Evolutionary conservation across 2,113 vertebrate species (phyloP), one percentile per base, ranked within the genome.

Genomic region (Miniopterus natalensis): DNA sequence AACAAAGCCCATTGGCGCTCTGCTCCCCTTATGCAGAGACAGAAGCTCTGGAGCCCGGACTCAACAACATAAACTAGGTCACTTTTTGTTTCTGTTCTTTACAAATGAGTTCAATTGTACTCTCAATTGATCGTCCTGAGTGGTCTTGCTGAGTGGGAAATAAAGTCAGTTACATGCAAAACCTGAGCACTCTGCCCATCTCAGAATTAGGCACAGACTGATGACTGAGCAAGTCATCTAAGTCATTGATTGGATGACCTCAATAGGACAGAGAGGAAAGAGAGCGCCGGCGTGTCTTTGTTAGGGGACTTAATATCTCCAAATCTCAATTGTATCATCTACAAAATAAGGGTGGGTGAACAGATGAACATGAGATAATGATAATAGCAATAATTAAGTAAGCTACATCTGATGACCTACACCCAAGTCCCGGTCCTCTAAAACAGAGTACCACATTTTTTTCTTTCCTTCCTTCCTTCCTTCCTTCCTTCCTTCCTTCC

Each of bases 51-150:
- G 40, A 75, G 85, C 27, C 59, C 55, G 25, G 25, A 25, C 57
- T 71, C 36, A 4, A 51, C 36, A 42, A 25, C 6, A 47, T 25
- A 68, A 93, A 92, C 18, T 79, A 77, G 96, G 84, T 92, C 94
- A 90, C 57, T 31, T 61, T 96, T 92, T 93, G 84, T 95, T 95
- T 59, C 77, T 61, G 53, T 79, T 66, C n/a, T 88, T 90, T 92
- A 47, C 47, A 63, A 81, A 78, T 49, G 71, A 90, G 80, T 92
- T 80, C 59, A 40, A 10, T 12, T 53, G 27, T 68, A 6, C 51
- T 95, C 42, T 74, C 27, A 8, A 7, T 49, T 29, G 31, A 31
- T 91, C 42, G 6, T 63, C 71, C 49, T 57, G 61, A 84, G 12
- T 40, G 40, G 77, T 65, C 59, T 79, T 55, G 61, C 61, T 25